phyloP scores from a whole-genome alignment of 2,113 vertebrate genomes.

The Neolamprologus sp. region DNA sequence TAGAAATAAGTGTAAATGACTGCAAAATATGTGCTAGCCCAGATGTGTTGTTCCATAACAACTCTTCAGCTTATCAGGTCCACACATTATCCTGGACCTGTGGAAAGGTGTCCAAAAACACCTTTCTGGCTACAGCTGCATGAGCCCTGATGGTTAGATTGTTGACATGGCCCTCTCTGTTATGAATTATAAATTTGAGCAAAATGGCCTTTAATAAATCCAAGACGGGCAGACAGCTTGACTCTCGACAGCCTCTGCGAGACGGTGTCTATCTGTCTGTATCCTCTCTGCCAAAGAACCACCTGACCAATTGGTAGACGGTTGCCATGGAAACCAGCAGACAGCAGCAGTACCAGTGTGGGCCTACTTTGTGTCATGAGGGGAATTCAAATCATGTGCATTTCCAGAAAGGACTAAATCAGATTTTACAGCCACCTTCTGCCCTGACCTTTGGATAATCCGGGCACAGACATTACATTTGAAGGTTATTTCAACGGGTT shows the following conservation, averaged over 20 bases:
- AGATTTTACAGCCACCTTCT: background rate
- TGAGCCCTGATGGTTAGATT: background rate
- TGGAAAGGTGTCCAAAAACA: background rate
- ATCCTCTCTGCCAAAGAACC: background rate
- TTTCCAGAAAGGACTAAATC: background rate
- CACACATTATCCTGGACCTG: background rate
- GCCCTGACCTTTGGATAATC: background rate
- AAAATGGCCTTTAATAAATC: background rate
- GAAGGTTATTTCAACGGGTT: background rate
- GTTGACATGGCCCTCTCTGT: background rate
- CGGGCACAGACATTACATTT: background rate
- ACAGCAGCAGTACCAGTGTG: slow-evolving; percentile 23
- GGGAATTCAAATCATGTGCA: slow-evolving; percentile 43
- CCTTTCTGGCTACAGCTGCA: background rate
- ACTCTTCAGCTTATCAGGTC: background rate
- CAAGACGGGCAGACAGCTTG: background rate
- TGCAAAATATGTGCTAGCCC: background rate
- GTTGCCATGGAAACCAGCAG: slow-evolving; percentile 62
- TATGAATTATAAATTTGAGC: background rate
- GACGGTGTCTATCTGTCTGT: background rate
- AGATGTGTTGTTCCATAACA: background rate
- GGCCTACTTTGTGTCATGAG: slow-evolving; percentile 45
- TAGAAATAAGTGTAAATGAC: background rate
- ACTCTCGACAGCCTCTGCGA: background rate
- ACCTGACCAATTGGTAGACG: slow-evolving; percentile 51